Base-by-base conservation (phyloP, 2,888 invertebrate species). In the Coelinius sp. region DNA sequence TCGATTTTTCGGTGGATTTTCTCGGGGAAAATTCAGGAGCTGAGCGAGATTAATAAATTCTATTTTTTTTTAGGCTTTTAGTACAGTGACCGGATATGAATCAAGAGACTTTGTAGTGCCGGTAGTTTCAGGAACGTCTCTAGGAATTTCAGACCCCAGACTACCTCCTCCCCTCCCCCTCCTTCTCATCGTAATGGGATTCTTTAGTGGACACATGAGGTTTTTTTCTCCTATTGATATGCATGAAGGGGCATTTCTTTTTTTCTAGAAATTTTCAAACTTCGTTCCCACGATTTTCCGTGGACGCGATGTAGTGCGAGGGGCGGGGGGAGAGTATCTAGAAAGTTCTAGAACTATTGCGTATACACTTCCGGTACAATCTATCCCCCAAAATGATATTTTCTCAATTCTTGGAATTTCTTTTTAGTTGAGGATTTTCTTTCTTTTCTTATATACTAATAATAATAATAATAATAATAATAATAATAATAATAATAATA, bases 311-410 rank as follows among this genome's bases (percentile, higher is more conserved):
- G 46, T 3, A 17, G 8, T 2, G 46, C 6, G 41, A 12, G 41
- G 41, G 41, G 41, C 4, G 41, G 41, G 41, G 41, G 41, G 41
- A 8, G 41, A 14, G 41, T 24, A 52, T 67, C 63, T 73, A 76
- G 82, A 84, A 84, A 77, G 82, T 84, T 84, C 84, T 84, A 85
- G 84, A 84, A 84, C 82, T 77, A 84, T 83, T 81, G 81, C 75
- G 80, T 79, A 80, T 78, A 75, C 80, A 73, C 80, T 85, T 85
- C 84, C 85, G 85, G 84, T 80, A 79, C 71, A 71, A 20, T 59
- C 10, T 31, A 31, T 59, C 20, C 31, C 53, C 1, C 17, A 6
- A 12, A 31, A 35, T 31, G 31, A 53, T 53, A 20, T 31, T n/a
- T 7, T 17, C 31, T 59, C 17, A 1, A 14, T 35, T 35, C 31